Percentiles rank a stretch among this genome's conserved stretches.
phyloP scores from a whole-genome alignment of 2,888 invertebrate species.

The Acrobasis consociella region DNA sequence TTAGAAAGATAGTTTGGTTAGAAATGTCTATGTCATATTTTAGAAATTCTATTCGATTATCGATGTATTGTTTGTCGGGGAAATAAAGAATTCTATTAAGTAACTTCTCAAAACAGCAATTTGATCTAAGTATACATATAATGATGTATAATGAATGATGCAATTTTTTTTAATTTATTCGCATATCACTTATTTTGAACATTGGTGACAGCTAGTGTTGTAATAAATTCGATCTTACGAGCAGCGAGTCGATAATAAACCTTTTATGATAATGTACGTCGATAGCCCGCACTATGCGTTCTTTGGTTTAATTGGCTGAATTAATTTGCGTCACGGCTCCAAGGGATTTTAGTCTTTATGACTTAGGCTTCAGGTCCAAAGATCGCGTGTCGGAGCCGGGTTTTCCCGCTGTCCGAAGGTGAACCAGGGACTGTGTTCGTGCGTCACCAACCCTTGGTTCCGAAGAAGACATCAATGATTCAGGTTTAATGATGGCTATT shows the following conservation, averaged over 20 bases:
- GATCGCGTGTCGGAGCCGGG: constrained; percentile 36
- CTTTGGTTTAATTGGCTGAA: constrained; percentile 46
- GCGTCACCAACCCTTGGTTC: constrained; percentile 64
- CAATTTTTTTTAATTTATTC: too few species aligned
- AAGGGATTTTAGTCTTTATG: constrained; percentile 32
- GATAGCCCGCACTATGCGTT: constrained; percentile 36
- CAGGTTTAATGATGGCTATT: constrained; percentile 26
- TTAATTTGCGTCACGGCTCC: constrained; percentile 41
- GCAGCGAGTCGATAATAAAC: constrained; percentile 16
- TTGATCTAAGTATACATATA: too few species aligned
- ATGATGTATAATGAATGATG: too few species aligned
- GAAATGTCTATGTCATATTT: too few species aligned
- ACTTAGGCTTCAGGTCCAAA: constrained; percentile 43
- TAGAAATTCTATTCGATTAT: too few species aligned
- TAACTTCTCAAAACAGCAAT: too few species aligned
- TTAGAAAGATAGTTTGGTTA: too few species aligned
- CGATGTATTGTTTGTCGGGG: too few species aligned
- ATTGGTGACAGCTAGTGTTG: constrained; percentile 13
- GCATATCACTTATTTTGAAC: neutral
- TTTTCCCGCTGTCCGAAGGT: constrained; percentile 63
- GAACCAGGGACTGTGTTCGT: constrained; percentile 52
- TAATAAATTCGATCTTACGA: constrained; percentile 9
- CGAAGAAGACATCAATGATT: constrained; percentile 38
- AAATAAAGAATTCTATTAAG: too few species aligned
- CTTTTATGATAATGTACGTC: constrained; percentile 13